Base-by-base conservation (phyloP, 2,113 vertebrate genomes). In the Carassius gibelio region DNA sequence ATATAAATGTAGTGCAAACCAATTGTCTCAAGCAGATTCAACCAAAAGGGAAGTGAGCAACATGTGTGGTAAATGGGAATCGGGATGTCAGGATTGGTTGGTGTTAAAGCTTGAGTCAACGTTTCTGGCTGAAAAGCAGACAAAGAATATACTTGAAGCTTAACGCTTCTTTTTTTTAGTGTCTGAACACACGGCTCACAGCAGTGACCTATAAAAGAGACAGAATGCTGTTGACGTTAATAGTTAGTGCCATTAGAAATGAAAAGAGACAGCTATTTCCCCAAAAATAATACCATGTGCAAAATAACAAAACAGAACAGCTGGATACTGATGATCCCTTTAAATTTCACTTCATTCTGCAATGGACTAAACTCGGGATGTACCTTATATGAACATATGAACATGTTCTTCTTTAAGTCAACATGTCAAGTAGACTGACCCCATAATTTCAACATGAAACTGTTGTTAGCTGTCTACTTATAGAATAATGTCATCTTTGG, bases 1-100 rank as follows among this genome's bases (percentile, higher is more conserved):
- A 7, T 42, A 42, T 42, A 42, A 42, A 42, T 42, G 6, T 38
- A 11, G 34, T 36, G 17, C 55, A 21, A 19, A 62, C 21, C 81
- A 83, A 86, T 86, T 81, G 78, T 84, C 85, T 85, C 71, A 50
- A 36, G 88, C 57, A 83, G 21, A 75, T 69, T 36, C n/a, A 77
- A 85, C 83, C 77, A 57, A 84, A 78, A 55, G 75, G 36, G 55
- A 80, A 87, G 64, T 48, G 77, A 82, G 75, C 84, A 69, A 57
- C 57, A 75, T 86, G 76, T 48, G 66, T 45, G 5, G 52, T 13
- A 23, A 74, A 61, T 45, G 14, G 68, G 55, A 85, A 64, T 86
- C 81, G 85, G 81, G 75, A 34, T 91, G 85, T 89, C 74, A 2
- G 82, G 76, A 84, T 4, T 85, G 48, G 84, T 90, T 92, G 90